Conservation (phyloP, 2,113 vertebrate species). For the Gymnogyps californianus region DNA sequence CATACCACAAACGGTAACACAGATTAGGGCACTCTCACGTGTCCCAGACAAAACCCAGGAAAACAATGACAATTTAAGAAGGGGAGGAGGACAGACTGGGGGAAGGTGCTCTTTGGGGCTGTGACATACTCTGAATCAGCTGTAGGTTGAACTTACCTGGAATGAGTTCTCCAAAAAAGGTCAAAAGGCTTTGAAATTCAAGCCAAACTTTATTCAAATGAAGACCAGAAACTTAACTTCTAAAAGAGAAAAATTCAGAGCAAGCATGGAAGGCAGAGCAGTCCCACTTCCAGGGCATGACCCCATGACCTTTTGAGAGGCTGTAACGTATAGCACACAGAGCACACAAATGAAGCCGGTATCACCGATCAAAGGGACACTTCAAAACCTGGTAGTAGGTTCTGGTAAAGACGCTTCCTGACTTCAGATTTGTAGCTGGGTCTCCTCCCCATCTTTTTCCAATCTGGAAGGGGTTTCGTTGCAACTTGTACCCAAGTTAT, state of each 20-base stretch:
- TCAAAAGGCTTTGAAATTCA: not conserved
- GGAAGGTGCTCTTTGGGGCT: not conserved
- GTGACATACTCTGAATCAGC: not conserved
- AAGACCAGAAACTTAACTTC: not conserved
- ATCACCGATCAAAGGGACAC: not conserved
- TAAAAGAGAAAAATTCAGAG: not conserved
- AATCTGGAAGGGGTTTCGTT: not conserved
- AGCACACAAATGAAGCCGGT: not conserved
- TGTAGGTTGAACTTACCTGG: not conserved
- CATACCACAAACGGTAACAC: not conserved
- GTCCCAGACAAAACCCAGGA: not conserved
- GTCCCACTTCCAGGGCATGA: not conserved
- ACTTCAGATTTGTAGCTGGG: not conserved
- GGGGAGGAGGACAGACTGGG: not conserved
- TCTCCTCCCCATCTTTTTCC: not conserved
- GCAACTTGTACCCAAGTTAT: not conserved
- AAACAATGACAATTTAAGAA: not conserved
- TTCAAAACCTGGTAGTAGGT: not conserved
- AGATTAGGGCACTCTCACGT: not conserved
- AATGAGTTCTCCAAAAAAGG: not conserved
- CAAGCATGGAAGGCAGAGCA: not conserved
- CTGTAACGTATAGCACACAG: not conserved
- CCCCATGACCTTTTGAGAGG: not conserved
- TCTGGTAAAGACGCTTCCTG: not conserved
- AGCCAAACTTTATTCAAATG: not conserved